Evolutionary conservation across 2,888 invertebrate genomes (phyloP).

Genomic region (Piscicola geometra): DNA sequence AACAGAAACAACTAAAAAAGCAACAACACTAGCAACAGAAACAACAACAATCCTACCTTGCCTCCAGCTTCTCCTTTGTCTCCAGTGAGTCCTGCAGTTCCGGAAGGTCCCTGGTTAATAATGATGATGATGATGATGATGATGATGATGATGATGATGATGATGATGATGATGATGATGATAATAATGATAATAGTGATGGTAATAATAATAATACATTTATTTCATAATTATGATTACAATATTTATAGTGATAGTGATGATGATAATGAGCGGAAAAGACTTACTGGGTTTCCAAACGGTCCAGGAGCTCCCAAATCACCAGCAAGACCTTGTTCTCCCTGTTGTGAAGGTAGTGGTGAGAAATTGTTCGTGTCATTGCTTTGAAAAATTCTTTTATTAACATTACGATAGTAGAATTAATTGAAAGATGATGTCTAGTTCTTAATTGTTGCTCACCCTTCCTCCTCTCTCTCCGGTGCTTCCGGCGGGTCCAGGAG

Average conservation of each 20-base stretch:
- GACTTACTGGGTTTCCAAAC: slow-evolving; percentile 39
- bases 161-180: not conserved
- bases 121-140: not conserved
- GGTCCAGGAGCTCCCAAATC: slow-evolving; percentile 37
- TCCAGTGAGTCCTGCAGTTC: slow-evolving; percentile 36
- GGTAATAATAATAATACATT: not conserved
- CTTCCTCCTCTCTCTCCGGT: slow-evolving; percentile 46
- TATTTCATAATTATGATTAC: not conserved
- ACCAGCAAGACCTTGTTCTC: slow-evolving; percentile 37
- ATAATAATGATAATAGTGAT: not conserved
- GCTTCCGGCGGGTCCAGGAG: slow-evolving; percentile 35
- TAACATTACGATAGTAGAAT: too few species aligned
- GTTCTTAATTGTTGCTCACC: too few species aligned
- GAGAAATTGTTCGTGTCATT: too few species aligned
- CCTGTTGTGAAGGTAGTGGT: too few species aligned
- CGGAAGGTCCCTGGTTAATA: slow-evolving; percentile 31
- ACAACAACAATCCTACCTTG: slow-evolving; percentile 24
- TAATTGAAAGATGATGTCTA: too few species aligned
- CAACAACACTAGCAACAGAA: not conserved
- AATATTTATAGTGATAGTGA: not conserved
- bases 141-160: slow-evolving; percentile 17
- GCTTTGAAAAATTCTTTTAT: too few species aligned
- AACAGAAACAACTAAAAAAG: too few species aligned
- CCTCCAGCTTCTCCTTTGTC: slow-evolving; percentile 36
- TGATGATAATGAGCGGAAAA: not conserved